phyloP scores from a whole-genome alignment of 2,113 vertebrate genomes.

The Herpetotheres cachinnans region DNA sequence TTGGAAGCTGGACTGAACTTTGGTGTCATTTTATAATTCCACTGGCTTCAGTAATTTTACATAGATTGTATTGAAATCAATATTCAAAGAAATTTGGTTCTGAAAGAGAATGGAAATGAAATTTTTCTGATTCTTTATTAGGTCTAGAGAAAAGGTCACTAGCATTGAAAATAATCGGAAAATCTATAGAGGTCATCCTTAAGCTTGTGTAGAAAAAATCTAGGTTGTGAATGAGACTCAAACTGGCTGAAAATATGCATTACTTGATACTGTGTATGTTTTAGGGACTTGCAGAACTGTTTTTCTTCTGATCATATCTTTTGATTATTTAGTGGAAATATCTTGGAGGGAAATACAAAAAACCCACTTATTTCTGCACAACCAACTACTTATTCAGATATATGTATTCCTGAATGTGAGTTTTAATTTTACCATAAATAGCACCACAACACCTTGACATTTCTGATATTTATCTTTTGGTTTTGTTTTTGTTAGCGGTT shows the following conservation, averaged over 20 bases:
- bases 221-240: background rate
- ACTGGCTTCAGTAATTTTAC: background rate
- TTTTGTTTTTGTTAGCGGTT: background rate
- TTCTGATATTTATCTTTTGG: background rate
- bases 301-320: background rate
- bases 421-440: background rate
- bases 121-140: background rate
- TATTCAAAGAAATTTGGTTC: background rate
- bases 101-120: background rate
- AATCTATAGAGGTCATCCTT: background rate
- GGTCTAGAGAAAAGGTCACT: background rate
- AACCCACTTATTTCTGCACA: accelerated
- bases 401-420: accelerated
- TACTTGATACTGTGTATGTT: background rate
- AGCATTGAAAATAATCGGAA: background rate
- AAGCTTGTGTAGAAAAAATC: background rate
- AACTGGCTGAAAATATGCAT: background rate
- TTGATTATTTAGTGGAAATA: background rate
- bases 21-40: background rate
- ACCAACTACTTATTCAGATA: background rate
- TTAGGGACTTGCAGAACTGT: background rate
- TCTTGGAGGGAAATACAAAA: background rate
- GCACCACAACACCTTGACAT: background rate
- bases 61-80: background rate
- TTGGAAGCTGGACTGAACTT: background rate